Base-by-base conservation (phyloP, 2,797 vertebrate genomes). In the Psittacula echo region DNA sequence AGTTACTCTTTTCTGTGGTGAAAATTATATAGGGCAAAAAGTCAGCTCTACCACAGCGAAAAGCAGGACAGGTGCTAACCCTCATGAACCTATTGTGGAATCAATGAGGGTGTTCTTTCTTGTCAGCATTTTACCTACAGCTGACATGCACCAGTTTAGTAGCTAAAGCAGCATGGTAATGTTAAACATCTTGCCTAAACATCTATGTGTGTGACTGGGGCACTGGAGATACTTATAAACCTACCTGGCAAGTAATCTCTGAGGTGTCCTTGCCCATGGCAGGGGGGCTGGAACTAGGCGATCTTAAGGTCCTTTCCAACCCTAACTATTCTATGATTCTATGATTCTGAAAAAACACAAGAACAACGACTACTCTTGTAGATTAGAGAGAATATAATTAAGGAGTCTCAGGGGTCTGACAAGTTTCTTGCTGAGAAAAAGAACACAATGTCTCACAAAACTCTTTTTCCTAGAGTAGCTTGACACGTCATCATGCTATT, bases 381-480 rank as follows among this genome's bases (percentile, higher is more conserved):
- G 70, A 94, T 95, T 87, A 90, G 39, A 85, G 64, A 77, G 85
- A 94, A 82, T 89, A 84, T 87, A 94, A 94, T 94, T 96, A 93
- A 88, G 68, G 23, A 79, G 50, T 96, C 94, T 92, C 75, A 68
- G 54, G 68, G 54, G 66, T 77, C 74, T 11, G 5, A 85, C 68
- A 94, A 48, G 64, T 92, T 92, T 88, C 92, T 88, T 75, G 47
- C 51, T 79, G 79, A 95, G 66, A 74, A 86, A 93, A 91, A 89
- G 48, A 85, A 41, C 58, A 80, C 75, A 86, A 20, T 41, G 50
- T 85, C 34, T 73, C 0, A 1, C 54, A 85, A 87, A 94, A 70
- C 5, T 39, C 34, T 85, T 87, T 92, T 85, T 44, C 78, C 70
- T 88, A 39, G 37, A 51, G 58, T 77, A 92, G 89, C 72, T 86